Evolutionary conservation across 2,888 invertebrate genomes (phyloP), one percentile per base, ranked within the genome.

Genomic region (Congeria kusceri): DNA sequence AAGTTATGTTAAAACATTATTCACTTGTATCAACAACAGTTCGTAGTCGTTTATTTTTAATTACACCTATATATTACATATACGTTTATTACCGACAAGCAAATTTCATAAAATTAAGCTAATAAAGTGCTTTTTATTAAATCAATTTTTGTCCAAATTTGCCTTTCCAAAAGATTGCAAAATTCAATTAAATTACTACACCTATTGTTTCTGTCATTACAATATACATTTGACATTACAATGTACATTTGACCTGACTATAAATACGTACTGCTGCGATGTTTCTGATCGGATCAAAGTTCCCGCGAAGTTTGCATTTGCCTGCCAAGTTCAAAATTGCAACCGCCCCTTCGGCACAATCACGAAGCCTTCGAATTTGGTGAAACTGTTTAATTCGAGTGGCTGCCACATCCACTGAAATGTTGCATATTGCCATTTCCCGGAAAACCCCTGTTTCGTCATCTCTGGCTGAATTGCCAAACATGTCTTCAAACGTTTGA

Each of bases 241-340:
- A n/a, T n/a, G n/a, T n/a, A n/a, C n/a, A n/a, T n/a, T n/a, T n/a
- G n/a, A n/a, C n/a, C n/a, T n/a, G n/a, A n/a, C 44, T 44, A 53
- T 49, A n/a, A 63, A 27, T n/a, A 61, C 68, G 32, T 61, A 68
- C 68, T n/a, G 27, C 18, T 5, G 61, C 68, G 28, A 68, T 68
- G 23, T 7, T 13, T 49, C 27, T 11, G 27, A 71, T 62, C 9
- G 25, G 25, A 5, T 49, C 29, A 53, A 64, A 72, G 46, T 61
- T n/a, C 0, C 61, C 61, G 0, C 23, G 20, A 18, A 61, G 20
- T 0, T 29, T 29, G 39, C 29, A 61, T 23, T 15, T 20, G 25
- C 29, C 23, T 23, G 28, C 29, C 25, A 61, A 29, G 11, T 61
- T 61, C 7, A 61, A n/a, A 39, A 61, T 61, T 15, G 32, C 39